Base-by-base conservation (phyloP, 2,113 vertebrate species). In the Maccullochella peelii region DNA sequence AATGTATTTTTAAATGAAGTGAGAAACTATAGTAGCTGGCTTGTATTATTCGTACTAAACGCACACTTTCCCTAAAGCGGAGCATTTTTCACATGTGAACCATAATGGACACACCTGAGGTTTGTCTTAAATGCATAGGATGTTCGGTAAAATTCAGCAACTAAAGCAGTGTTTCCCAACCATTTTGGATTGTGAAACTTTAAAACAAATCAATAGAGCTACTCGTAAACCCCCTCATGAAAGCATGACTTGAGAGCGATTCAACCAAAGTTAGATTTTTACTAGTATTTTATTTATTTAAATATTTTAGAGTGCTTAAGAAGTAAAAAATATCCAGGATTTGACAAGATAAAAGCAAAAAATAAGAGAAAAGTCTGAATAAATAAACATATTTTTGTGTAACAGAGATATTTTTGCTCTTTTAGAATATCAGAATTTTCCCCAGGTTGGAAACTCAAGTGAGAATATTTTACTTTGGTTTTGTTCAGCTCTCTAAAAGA, bases 41-140 rank as follows among this genome's bases (percentile, higher is more conserved):
- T 55, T 62, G 50, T 68, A 21, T 70, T 50, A 61, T 20, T 85
- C 10, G 80, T 21, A 85, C 14, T 58, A 47, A 66, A 84, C 12
- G 23, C 16, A 50, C n/a, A 47, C 10, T 33, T 70, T 69, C 12
- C 36, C 14, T 68, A 42, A 72, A 61, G 74, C 36, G 27, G n/a
- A 50, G 11, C 0, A 23, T 62, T 62, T 66, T n/a, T 62, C 10
- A 78, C 61, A 57, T 33, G 27, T 62, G 20, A 59, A 44, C 30
- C 18, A 33, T 66, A 25, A 58, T 23, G 42, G 61, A 69, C 16
- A 38, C 11, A 67, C 86, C 89, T 93, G 91, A 93, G 83, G 12
- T 80, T 79, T 33, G 15, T 80, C 6, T 62, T 73, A 30, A 80
- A 89, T 94, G 93, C 92, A 94, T 94, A 94, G 70, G 30, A 81